Percentiles rank a stretch among this genome's conserved stretches.
Evolutionary conservation across 2,888 invertebrate species (phyloP).

Genomic region (Plebejus melissa): DNA sequence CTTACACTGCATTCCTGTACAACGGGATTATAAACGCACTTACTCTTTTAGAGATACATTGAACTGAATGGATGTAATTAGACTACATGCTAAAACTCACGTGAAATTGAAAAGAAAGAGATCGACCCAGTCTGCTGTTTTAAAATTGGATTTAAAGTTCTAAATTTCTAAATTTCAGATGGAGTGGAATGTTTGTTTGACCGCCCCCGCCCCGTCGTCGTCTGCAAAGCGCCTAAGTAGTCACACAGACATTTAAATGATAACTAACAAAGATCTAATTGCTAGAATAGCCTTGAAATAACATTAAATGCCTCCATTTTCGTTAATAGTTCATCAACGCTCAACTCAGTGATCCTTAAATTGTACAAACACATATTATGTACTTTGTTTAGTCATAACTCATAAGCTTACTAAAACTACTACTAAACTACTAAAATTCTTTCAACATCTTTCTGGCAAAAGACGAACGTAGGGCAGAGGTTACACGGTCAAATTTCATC

Average conservation of each 20-base stretch:
- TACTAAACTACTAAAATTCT: background rate
- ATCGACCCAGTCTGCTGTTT: background rate
- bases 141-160: background rate
- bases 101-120: background rate
- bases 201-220: too few relatives aligned
- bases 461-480: background rate
- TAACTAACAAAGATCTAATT: background rate
- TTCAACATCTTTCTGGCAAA: background rate
- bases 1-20: background rate
- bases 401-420: background rate
- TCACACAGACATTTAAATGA: background rate
- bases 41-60: background rate
- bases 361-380: background rate
- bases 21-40: conserved; percentile 8
- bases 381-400: background rate
- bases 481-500: too few relatives aligned
- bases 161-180: background rate
- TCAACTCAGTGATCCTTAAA: background rate
- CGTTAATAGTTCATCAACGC: background rate
- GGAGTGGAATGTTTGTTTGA: background rate
- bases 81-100: background rate
- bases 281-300: background rate
- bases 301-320: background rate
- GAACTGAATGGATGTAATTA: background rate
- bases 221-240: background rate